phyloP scores from a whole-genome alignment of 1,140 invertebrate species.

The Lepidurus arcticus region DNA sequence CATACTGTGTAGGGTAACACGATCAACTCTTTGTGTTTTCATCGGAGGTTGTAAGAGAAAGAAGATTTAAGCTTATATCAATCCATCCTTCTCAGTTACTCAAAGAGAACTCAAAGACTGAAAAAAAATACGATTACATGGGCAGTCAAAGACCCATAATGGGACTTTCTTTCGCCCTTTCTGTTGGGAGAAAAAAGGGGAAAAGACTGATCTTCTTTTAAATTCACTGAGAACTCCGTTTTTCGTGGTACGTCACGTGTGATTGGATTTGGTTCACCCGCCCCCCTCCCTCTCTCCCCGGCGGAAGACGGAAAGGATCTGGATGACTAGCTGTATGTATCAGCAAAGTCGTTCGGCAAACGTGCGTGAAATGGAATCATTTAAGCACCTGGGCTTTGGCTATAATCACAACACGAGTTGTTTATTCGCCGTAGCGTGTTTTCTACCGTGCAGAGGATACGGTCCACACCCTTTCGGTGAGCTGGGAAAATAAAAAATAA shows the following conservation, averaged over 20 bases:
- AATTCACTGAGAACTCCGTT: background rate
- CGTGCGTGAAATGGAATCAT: background rate
- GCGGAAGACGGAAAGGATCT: background rate
- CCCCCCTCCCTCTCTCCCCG: background rate
- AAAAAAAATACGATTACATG: background rate
- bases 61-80: background rate
- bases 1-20: no score
- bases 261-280: background rate
- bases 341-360: background rate
- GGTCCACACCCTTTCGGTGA: background rate
- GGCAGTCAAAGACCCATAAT: background rate
- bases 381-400: background rate
- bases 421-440: background rate
- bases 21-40: no score
- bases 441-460: background rate
- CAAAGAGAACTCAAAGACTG: background rate
- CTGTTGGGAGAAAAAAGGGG: background rate
- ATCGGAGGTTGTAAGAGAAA: background rate
- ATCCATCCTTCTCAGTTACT: background rate
- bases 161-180: background rate
- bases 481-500: background rate
- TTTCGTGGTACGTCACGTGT: background rate
- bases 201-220: background rate
- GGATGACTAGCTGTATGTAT: background rate
- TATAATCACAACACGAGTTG: background rate